Evolutionary conservation across 2,113 vertebrate genomes (phyloP), one percentile per base, ranked within the genome.

Genomic region (Tachysurus fulvidraco): DNA sequence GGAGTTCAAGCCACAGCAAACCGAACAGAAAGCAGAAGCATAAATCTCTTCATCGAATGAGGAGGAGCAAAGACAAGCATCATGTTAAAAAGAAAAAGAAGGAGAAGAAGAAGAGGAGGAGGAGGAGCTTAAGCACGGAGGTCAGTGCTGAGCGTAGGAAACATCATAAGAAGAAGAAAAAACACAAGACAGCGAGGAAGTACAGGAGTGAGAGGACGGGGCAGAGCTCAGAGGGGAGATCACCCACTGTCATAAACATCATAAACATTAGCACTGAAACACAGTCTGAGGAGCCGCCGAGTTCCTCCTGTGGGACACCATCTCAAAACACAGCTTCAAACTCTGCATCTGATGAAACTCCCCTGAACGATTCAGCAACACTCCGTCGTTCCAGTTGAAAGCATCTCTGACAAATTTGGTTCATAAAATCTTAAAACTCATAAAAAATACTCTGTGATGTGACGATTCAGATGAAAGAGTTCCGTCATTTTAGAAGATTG

Each of bases 21-120:
- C 96, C 96, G 13, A 91, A 96, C 21, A 97, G 96, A 7, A 98
- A 99, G 90, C 96, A 96, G 71, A 98, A 98, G 89, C 97, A 97
- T 81, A 99, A 99, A 94, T 96, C 96, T 10, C 95, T 95, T 14
- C 97, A 99, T 87, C 97, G 97, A 83, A 93, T 93, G 19, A 95
- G 91, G 83, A 93, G 88, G 86, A 93, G 92, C 83, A 94, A 92
- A 0, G 95, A 96, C 30, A 93, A 91, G 85, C 95, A 89, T 77
- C 90, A 55, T 9, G 46, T 3, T 52, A 96, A 92, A 88, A 94
- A 91, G 78, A 96, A 93, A 86, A 96, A 96, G 59, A 95, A 87
- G 86, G 88, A 92, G 87, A 96, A 96, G 59, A 95, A 87, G 86
- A 88, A 92, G 3, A 97, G 94, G 69, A 95, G 79, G 46, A 91